Conservation (phyloP, 2,113 vertebrate genomes). For the Cisticola juncidis region DNA sequence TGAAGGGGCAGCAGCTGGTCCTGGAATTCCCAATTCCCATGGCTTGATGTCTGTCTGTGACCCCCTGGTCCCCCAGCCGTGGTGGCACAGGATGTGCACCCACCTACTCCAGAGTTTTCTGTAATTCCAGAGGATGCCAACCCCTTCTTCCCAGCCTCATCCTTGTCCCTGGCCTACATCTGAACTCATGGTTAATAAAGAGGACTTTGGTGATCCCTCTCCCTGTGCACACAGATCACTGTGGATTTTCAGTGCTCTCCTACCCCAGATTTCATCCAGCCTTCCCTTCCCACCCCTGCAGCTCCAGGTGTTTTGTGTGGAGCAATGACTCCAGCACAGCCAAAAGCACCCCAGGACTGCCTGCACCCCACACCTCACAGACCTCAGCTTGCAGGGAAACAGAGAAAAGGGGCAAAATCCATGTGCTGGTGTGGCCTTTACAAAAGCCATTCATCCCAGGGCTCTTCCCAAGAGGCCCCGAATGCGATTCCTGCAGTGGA, state of each 20-base stretch:
- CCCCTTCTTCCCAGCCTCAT: neutral
- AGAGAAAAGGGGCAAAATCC: neutral
- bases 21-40: accelerated
- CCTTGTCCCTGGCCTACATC: neutral
- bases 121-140: neutral
- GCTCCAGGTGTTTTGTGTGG: neutral
- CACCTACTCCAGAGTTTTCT: neutral
- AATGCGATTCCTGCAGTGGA: slow-evolving; percentile 36
- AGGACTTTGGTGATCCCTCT: neutral
- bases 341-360: neutral
- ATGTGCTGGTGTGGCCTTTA: neutral
- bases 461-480: slow-evolving; percentile 24
- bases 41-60: neutral
- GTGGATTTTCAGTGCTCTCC: neutral
- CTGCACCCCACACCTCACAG: accelerated
- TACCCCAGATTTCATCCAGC: neutral
- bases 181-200: neutral
- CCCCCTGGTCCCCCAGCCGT: accelerated
- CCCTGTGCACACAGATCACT: accelerated
- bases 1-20: neutral
- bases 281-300: neutral
- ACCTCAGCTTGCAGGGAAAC: neutral
- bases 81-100: neutral
- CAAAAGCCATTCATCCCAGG: slow-evolving; percentile 10
- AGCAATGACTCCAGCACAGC: accelerated